phyloP scores from a whole-genome alignment of 2,888 invertebrate genomes.

The Dasysyrphus albostriatus region DNA sequence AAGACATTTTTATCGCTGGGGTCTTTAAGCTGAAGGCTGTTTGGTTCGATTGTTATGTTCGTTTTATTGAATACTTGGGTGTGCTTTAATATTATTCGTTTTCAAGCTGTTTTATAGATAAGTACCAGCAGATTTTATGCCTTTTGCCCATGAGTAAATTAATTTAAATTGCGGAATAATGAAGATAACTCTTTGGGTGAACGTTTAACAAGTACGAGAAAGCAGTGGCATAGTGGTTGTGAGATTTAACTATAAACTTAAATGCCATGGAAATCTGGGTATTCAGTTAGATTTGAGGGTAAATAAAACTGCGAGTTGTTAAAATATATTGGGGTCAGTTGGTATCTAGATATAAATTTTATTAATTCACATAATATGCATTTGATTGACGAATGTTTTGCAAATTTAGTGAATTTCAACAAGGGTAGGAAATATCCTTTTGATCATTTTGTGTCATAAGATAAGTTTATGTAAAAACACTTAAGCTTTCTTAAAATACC shows the following conservation, averaged over 20 bases:
- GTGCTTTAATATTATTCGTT: slow-evolving; percentile 10
- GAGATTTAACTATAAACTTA: background rate
- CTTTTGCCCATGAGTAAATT: background rate
- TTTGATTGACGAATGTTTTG: too few relatives aligned
- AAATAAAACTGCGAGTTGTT: background rate
- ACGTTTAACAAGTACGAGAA: background rate
- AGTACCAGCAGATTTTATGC: slow-evolving; percentile 1
- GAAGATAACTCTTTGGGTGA: background rate
- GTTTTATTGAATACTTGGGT: slow-evolving; percentile 22
- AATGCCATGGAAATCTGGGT: background rate
- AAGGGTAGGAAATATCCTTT: too few relatives aligned
- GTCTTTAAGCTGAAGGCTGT: slow-evolving; percentile 8
- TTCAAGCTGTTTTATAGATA: slow-evolving; percentile 1
- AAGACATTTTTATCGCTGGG: slow-evolving; percentile 18
- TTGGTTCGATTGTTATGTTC: slow-evolving; percentile 12
- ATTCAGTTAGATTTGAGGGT: too few relatives aligned
- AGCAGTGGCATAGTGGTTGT: background rate
- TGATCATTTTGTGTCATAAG: background rate
- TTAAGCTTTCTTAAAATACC: background rate
- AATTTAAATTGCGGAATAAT: background rate
- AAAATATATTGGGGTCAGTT: too few relatives aligned
- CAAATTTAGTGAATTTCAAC: too few relatives aligned
- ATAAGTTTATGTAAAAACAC: background rate
- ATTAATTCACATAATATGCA: too few relatives aligned
- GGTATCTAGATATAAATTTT: too few relatives aligned